Conservation (phyloP, 92 coral and sea anemone species). For the Epizoanthus illoricatus region DNA sequence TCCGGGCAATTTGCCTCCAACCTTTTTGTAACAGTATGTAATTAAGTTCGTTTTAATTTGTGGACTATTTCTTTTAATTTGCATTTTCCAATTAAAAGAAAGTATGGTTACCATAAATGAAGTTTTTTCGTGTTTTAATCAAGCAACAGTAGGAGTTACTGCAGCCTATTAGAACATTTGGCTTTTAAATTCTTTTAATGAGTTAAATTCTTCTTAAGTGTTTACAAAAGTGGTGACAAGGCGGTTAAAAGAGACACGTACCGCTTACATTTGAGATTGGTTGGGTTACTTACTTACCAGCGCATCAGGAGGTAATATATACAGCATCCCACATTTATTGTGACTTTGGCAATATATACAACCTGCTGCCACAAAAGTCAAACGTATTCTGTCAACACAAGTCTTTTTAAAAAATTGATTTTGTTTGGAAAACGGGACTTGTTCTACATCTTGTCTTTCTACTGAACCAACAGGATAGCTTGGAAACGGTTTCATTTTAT, state of each 20-base stretch:
- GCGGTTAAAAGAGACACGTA: not conserved
- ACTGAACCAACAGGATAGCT: too few relatives aligned
- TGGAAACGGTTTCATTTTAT: too few relatives aligned
- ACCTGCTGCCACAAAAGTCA: too few relatives aligned
- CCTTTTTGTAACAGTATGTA: not conserved
- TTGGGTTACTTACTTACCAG: not conserved
- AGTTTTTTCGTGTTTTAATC: not conserved
- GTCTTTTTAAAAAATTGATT: too few relatives aligned
- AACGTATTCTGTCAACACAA: too few relatives aligned
- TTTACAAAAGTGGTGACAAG: not conserved
- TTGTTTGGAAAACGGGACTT: too few relatives aligned
- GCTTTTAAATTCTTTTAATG: not conserved
- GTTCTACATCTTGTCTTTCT: too few relatives aligned
- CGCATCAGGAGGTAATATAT: not conserved
- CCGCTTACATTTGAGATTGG: not conserved
- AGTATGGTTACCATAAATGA: not conserved
- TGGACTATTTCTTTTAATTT: too few relatives aligned
- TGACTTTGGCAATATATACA: too few relatives aligned
- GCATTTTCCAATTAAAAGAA: not conserved
- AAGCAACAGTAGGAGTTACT: constrained; percentile 1
- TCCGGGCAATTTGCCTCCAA: too few relatives aligned
- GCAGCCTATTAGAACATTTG: not conserved
- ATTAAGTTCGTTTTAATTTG: not conserved
- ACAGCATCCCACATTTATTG: too few relatives aligned
- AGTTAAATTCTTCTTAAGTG: not conserved